These are phyloP conservation scores for Drosophila nikananu DNA, from an alignment of 1,140 invertebrate species.

Conservation along the genomic window DNA sequence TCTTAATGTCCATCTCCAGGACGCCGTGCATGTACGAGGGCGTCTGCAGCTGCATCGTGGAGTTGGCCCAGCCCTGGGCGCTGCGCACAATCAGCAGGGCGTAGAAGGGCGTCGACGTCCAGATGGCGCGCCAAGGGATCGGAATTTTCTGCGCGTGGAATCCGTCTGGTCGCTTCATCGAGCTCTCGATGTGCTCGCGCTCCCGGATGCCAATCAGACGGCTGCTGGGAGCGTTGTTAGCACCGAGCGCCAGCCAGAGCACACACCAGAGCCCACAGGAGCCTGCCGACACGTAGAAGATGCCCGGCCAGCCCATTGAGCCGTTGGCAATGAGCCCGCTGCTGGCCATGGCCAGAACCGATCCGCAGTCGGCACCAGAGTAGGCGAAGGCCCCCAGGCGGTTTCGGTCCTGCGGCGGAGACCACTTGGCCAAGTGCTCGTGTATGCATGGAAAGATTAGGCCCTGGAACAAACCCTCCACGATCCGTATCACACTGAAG, in stretches of 20 bases:
- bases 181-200: conserved; percentile 88
- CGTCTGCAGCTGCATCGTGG: conserved; percentile 95
- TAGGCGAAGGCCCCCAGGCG: conserved; percentile 87
- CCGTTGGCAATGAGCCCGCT: conserved; percentile 89
- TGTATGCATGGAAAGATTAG: conserved; percentile 92
- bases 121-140: conserved; percentile 91
- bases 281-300: conserved; percentile 92
- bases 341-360: conserved; percentile 89
- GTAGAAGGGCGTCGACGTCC: conserved; percentile 92
- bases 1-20: conserved; percentile 91
- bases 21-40: conserved; percentile 88
- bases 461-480: conserved; percentile 92
- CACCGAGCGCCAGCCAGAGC: conserved; percentile 88
- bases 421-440: conserved; percentile 85
- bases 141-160: conserved; percentile 78
- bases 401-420: conserved; percentile 87
- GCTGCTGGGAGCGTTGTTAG: conserved; percentile 89
- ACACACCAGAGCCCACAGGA: conserved; percentile 88
- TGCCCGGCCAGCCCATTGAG: conserved; percentile 90
- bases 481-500: conserved; percentile 87
- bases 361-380: conserved; percentile 90
- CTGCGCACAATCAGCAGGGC: conserved; percentile 93
- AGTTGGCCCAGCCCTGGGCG: conserved; percentile 97
- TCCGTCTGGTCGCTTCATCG: conserved; percentile 67
- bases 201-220: conserved; percentile 87